Base-by-base conservation (phyloP, 2,888 invertebrate species). In the Drepanosiphum platanoidis region DNA sequence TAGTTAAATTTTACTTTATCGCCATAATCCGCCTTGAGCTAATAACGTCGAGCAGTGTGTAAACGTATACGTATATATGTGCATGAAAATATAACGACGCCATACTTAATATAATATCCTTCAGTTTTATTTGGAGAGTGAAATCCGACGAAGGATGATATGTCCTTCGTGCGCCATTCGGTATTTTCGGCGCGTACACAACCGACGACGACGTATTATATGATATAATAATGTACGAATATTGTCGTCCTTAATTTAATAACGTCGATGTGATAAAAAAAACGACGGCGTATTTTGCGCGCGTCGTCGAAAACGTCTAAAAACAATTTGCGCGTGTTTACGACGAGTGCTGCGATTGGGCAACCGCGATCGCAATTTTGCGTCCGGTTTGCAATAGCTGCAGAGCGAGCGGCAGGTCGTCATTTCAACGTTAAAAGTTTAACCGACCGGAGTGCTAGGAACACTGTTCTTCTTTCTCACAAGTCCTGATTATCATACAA, bases 1-100 rank as follows among this genome's bases (percentile, higher is more conserved):
- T 61, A 61, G 58, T 77, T 77, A 39, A n/a, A 58, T 75, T 75
- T 75, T 58, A 58, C 58, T 75, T 61, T 36, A 61, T 58, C 77
- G 39, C 36, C 1, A 18, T 18, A 61, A 77, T 61, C 61, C 77
- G 36, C 9, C 70, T 66, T n/a, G 66, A 32, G 30, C 61, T 61
- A 22, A 27, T 61, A 61, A 61, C 27, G 61, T 9, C n/a, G 9
- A n/a, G 13, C 15, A 52, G 18, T 39, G 9, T 39, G 15, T 52
- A 52, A n/a, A 42, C 11, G 11, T 42, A 52, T 52, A 52, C 15
- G 15, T 52, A 61, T 61, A 61, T 27, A 52, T 52, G 7, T 13
- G 22, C 1, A 52, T 18, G 3, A 22, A 52, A 22, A 61, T 18
- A 46, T 15, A 46, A n/a, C 46, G 3, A 46, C 36, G n/a, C 39